Evolutionary conservation across 2,113 vertebrate genomes (phyloP).

Genomic region (Chauna torquata): DNA sequence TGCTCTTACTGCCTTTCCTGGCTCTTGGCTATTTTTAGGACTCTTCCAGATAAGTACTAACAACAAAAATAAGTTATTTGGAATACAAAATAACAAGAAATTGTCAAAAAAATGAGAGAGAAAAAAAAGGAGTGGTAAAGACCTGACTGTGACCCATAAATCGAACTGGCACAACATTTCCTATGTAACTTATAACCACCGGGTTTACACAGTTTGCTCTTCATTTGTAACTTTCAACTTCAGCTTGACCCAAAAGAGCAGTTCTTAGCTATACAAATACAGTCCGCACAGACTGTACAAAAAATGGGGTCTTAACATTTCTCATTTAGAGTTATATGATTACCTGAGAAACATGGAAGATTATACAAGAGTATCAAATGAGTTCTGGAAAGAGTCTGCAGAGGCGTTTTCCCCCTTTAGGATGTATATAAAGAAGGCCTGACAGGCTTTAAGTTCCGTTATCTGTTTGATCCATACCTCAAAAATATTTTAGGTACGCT

Average conservation of each 20-base stretch:
- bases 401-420: neutral
- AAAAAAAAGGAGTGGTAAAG: neutral
- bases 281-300: neutral
- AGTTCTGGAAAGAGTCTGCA: neutral
- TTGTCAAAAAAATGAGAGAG: neutral
- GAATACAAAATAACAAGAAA: neutral
- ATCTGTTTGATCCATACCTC: neutral
- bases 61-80: neutral
- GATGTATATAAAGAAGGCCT: neutral
- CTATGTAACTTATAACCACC: neutral
- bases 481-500: neutral
- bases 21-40: neutral
- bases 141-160: neutral
- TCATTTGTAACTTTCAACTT: neutral
- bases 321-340: neutral
- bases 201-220: neutral
- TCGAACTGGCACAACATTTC: neutral
- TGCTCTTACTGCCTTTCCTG: neutral
- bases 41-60: neutral
- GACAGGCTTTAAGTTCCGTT: neutral
- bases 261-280: neutral
- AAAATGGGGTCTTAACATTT: neutral
- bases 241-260: neutral
- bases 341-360: neutral
- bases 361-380: neutral